A percentile compares a stretch with the other conserved stretches of the same genome.
These are phyloP conservation scores for Lordiphosa andalusiaca DNA, from an alignment of 2,888 invertebrate genomes.

Conservation along the genomic window DNA sequence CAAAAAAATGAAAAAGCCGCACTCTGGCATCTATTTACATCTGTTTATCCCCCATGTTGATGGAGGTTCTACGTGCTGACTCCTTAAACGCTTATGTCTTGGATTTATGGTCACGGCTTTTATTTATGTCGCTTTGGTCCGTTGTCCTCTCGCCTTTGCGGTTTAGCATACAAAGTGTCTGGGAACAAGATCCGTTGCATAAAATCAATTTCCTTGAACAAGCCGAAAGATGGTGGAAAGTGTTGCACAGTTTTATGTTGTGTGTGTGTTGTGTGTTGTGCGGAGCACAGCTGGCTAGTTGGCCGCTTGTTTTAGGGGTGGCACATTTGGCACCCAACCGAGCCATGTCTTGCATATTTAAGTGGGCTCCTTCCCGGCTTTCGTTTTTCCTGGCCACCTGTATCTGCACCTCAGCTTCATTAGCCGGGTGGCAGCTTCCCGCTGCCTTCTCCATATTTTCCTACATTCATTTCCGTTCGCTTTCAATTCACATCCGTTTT, in stretches of 20 bases:
- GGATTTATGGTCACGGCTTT: conserved; percentile 71
- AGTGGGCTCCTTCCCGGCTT: conserved; percentile 54
- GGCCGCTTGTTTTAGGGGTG: conserved; percentile 22
- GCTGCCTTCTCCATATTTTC: conserved; percentile 33
- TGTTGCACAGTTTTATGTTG: conserved; percentile 57
- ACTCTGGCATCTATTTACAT: conserved; percentile 62
- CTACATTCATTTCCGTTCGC: conserved; percentile 60
- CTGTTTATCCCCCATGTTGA: conserved; percentile 17
- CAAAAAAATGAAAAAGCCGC: too few species aligned
- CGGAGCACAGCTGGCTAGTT: conserved; percentile 26
- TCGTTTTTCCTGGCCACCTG: conserved; percentile 47
- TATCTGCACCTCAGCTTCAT: conserved; percentile 17
- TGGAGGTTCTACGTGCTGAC: conserved; percentile 35
- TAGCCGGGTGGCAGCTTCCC: conserved; percentile 5
- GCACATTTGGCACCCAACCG: conserved; percentile 63
- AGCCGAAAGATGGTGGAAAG: conserved; percentile 57
- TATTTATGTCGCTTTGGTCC: conserved; percentile 65
- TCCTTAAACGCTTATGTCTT: conserved; percentile 67
- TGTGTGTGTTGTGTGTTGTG: conserved; percentile 7
- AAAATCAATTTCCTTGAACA: conserved; percentile 65
- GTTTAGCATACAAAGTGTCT: conserved; percentile 49
- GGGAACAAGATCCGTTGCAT: conserved; percentile 42
- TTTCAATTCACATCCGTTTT: conserved; percentile 36
- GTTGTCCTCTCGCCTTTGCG: conserved; percentile 32
- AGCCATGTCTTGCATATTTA: conserved; percentile 67